Evolutionary conservation across 2,888 invertebrate genomes (phyloP).

Genomic region (Thysanoteuthis rhombus): DNA sequence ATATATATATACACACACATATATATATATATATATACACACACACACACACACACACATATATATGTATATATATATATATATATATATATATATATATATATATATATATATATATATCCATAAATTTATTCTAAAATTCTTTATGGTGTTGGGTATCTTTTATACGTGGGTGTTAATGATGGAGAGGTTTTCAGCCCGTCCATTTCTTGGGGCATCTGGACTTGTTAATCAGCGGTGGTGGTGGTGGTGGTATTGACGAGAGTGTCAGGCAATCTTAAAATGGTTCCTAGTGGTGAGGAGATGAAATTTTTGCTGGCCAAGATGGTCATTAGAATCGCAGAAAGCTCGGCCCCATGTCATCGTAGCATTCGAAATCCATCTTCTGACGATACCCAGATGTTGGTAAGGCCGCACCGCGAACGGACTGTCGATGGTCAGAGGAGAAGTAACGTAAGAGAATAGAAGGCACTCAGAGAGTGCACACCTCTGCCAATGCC

Average conservation of each 20-base stretch:
- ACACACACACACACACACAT: background rate
- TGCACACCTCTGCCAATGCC: too few relatives aligned
- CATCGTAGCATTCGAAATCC: background rate
- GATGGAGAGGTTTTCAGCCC: background rate
- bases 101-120: background rate
- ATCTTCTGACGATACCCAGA: background rate
- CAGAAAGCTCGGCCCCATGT: background rate
- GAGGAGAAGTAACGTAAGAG: background rate
- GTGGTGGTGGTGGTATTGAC: background rate
- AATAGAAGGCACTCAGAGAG: too few relatives aligned
- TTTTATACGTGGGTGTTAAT: background rate
- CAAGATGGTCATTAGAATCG: background rate
- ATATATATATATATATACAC: background rate
- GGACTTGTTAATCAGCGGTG: background rate
- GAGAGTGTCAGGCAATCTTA: background rate
- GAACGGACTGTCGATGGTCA: background rate
- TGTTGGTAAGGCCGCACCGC: background rate
- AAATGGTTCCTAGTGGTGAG: background rate
- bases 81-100: background rate
- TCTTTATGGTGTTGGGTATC: background rate
- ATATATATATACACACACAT: background rate
- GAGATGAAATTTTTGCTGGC: constrained; percentile 12
- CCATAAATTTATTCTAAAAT: too few relatives aligned
- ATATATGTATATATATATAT: background rate
- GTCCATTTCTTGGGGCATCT: background rate